Evolutionary conservation across 2,888 invertebrate species (phyloP).

Genomic region (Caenorhabditis sp.): DNA sequence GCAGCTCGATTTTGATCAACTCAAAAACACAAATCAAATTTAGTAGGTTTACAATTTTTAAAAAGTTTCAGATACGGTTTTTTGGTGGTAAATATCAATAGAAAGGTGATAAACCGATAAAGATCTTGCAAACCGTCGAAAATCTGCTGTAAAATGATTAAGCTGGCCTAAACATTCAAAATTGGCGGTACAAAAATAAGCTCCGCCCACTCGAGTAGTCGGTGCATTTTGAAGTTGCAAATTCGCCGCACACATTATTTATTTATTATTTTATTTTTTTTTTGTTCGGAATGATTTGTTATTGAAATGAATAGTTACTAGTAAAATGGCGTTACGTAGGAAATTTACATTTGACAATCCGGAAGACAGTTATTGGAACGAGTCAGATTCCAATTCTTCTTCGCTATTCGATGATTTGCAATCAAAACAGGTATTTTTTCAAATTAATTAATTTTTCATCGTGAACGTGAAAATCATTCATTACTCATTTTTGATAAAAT

Average conservation of each 20-base stretch:
- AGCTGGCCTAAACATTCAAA: background rate
- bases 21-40: background rate
- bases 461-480: background rate
- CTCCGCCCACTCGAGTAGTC: background rate
- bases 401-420: conserved; percentile 59
- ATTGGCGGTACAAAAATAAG: background rate
- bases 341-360: conserved; percentile 67
- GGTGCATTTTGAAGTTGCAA: background rate
- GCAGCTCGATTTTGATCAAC: too few relatives aligned
- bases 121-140: background rate
- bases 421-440: conserved; percentile 51
- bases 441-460: too few relatives aligned
- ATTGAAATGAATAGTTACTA: background rate
- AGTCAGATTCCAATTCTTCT: conserved; percentile 46
- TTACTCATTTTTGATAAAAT: conserved; percentile 6
- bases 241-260: background rate
- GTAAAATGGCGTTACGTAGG: conserved; percentile 50
- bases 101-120: too few relatives aligned
- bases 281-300: background rate
- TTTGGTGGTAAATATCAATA: too few relatives aligned
- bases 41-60: background rate
- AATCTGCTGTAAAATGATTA: background rate
- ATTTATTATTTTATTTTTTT: background rate
- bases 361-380: conserved; percentile 65
- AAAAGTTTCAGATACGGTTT: too few relatives aligned